Evolutionary conservation across 1,140 invertebrate species (phyloP), one percentile per base, ranked within the genome.

Genomic region (Lordiphosa clarofinis): DNA sequence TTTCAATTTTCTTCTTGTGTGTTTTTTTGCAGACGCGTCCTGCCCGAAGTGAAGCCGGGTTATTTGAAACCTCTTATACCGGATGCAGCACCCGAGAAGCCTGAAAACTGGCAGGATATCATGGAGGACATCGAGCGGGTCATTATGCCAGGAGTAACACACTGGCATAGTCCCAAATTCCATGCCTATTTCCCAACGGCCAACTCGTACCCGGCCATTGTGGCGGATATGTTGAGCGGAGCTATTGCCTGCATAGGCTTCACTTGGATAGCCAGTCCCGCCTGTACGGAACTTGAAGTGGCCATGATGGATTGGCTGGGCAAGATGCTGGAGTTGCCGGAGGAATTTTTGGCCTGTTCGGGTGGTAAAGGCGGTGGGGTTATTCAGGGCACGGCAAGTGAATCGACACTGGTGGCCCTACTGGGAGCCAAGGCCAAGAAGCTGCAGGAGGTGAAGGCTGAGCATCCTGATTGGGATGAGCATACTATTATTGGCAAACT

Each of bases 121-220:
- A 96, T 99, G 92, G 90, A 90, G 8, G 97, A 99, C 86, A 92
- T 99, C 42, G 97, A 98, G 89, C 90, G 94, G 37, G 94, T 98
- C n/a, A 96, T 99, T 44, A 98, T 99, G 97, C 97, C 97, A 4
- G 97, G 97, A 1, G 94, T 98, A 10, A 99, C 98, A 3, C 97
- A 99, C 84, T 99, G 98, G 98, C 97, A 99, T 56, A 97, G 96
- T 64, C 98, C 98, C 4, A 93, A 96, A 81, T 99, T 99, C 90
- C 96, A 98, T 89, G 98, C 98, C 1, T 99, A 99, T 90, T 99
- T 97, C 90, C 97, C 98, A 0, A 98, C 98, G 0, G 97, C 94
- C 6, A 97, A 97, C 90, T 98, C 97, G 0, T 99, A 99, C 89
- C 95, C 98, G 0, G 93, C 96, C 1, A 94, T 96, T 71, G 87